phyloP scores from a whole-genome alignment of 1,140 invertebrate genomes.

The Drosophila ananassae region DNA sequence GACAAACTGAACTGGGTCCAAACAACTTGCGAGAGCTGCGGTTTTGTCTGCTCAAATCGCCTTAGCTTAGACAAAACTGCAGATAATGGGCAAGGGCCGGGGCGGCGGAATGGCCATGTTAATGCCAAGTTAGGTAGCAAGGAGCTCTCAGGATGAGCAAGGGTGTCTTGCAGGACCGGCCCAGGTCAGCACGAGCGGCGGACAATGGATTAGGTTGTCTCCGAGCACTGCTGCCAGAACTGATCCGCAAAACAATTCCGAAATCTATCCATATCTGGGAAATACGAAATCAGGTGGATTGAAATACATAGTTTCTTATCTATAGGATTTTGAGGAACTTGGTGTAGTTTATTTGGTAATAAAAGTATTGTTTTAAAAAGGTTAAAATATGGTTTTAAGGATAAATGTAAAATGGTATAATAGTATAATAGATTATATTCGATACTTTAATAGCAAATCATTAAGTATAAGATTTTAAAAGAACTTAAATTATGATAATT shows the following conservation, averaged over 20 bases:
- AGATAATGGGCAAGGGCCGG: conserved; percentile 49
- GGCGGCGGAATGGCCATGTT: conserved; percentile 1
- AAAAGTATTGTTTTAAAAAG: too few species aligned
- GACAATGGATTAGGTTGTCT: conserved; percentile 62
- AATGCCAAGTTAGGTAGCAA: conserved; percentile 29
- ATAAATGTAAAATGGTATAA: too few species aligned
- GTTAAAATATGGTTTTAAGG: too few species aligned
- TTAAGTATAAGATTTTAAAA: too few species aligned
- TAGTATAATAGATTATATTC: too few species aligned
- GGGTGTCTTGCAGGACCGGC: conserved; percentile 24
- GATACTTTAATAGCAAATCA: too few species aligned
- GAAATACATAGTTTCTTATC: conserved; percentile 3
- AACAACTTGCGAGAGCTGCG: conserved; percentile 77
- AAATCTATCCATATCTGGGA: conserved; percentile 24
- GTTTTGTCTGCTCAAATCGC: conserved; percentile 79
- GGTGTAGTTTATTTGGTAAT: not conserved
- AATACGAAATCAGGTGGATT: conserved; percentile 31
- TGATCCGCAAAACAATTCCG: conserved; percentile 21
- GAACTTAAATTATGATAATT: too few species aligned
- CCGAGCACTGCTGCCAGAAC: conserved; percentile 7
- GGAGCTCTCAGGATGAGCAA: conserved; percentile 1
- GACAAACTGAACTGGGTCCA: conserved; percentile 60
- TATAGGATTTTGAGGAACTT: not conserved
- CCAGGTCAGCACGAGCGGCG: conserved; percentile 39
- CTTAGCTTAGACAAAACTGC: conserved; percentile 76